Conservation (phyloP, 2,888 invertebrate species). For the Nymphalis urticae region DNA sequence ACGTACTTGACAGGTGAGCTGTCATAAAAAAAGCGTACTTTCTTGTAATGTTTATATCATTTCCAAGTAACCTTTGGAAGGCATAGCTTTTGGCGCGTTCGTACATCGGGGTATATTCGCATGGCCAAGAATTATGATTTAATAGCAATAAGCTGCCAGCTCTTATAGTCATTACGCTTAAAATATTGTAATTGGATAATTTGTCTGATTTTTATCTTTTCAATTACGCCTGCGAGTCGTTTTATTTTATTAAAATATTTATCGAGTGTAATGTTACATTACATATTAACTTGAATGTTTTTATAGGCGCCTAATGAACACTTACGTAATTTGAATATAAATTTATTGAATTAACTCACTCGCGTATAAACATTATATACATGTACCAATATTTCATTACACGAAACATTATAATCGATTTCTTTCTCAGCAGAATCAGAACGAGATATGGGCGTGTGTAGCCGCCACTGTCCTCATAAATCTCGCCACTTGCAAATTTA, state of each 20-base stretch:
- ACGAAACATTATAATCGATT: conserved; percentile 36
- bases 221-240: conserved; percentile 44
- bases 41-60: conserved; percentile 45
- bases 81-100: conserved; percentile 44
- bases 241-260: conserved; percentile 30
- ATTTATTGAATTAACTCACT: neutral
- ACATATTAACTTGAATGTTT: conserved; percentile 16
- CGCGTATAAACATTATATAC: neutral
- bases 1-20: conserved; percentile 54
- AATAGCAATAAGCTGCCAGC: conserved; percentile 59
- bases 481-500: conserved; percentile 63
- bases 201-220: conserved; percentile 63
- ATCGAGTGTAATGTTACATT: conserved; percentile 17
- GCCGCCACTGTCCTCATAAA: conserved; percentile 62
- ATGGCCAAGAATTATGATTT: conserved; percentile 49
- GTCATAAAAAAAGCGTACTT: conserved; percentile 48
- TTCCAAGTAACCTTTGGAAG: conserved; percentile 49
- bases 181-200: conserved; percentile 64
- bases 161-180: conserved; percentile 55
- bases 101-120: conserved; percentile 23
- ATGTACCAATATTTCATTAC: conserved; percentile 3
- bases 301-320: conserved; percentile 11
- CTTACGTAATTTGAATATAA: conserved; percentile 2
- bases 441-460: conserved; percentile 50
- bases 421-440: conserved; percentile 36